Percentiles rank a stretch among this genome's conserved stretches.
Evolutionary conservation across 2,888 invertebrate species (phyloP).

Genomic region (Caenorhabditis afra): DNA sequence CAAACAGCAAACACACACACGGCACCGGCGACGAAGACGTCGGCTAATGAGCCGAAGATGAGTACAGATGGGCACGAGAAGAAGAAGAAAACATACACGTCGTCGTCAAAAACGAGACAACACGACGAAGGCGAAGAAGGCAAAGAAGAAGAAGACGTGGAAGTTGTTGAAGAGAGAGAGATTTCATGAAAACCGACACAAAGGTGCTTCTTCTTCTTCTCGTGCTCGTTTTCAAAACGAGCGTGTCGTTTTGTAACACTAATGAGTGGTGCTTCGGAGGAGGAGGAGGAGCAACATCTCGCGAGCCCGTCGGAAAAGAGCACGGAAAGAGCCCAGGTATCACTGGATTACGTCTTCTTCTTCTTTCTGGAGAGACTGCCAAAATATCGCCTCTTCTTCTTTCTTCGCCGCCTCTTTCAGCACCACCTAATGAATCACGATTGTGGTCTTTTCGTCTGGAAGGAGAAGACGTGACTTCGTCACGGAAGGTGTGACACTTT

Average conservation of each 20-base stretch:
- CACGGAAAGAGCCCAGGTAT: too few species aligned
- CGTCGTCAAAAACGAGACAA: constrained; percentile 1
- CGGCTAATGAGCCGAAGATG: constrained; percentile 23
- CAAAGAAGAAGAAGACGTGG: constrained; percentile 7
- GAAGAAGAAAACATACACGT: constrained; percentile 1
- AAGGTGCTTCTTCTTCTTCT: too few species aligned
- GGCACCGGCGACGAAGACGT: background rate
- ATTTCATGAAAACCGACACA: background rate
- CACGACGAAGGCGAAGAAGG: background rate
- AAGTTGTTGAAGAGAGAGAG: background rate
- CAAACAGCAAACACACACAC: background rate
- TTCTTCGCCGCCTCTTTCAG: constrained; percentile 17
- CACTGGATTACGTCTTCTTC: constrained; percentile 22
- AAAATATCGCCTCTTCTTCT: constrained; percentile 8
- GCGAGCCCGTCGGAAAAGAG: background rate
- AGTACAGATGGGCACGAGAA: background rate
- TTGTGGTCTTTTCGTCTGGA: constrained; percentile 18
- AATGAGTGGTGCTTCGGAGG: background rate
- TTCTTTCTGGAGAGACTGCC: constrained; percentile 14
- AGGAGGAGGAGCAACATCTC: background rate
- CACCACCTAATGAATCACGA: constrained; percentile 26
- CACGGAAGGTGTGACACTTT: too few species aligned
- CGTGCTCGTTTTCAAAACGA: background rate
- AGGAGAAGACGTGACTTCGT: too few species aligned
- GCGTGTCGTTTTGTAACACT: background rate